Conservation (phyloP, 2,797 vertebrate species). For the Parotocinclus haroldoi region DNA sequence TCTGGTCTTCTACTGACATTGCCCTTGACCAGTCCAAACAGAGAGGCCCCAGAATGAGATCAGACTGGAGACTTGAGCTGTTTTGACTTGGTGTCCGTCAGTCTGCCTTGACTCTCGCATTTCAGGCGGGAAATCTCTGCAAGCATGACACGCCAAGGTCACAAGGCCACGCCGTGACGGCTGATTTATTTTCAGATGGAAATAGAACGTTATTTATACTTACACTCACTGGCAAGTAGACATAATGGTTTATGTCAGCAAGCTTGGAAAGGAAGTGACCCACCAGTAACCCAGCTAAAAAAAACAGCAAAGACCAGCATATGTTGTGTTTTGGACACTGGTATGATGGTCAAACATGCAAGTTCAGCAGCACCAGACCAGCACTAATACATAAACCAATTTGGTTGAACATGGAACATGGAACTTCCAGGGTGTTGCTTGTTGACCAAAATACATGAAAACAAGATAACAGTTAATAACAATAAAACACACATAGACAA, state of each 20-base stretch:
- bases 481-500: too few relatives aligned
- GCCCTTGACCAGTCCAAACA: constrained; percentile 11
- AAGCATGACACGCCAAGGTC: constrained; percentile 16
- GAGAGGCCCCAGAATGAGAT: constrained; percentile 34
- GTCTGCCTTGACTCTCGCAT: constrained; percentile 45
- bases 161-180: constrained; percentile 15
- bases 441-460: too few relatives aligned
- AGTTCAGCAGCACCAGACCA: not conserved
- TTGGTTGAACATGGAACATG: too few relatives aligned
- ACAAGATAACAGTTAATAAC: too few relatives aligned
- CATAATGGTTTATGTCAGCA: constrained; percentile 37
- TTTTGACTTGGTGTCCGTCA: constrained; percentile 47
- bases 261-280: constrained; percentile 31
- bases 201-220: constrained; percentile 41
- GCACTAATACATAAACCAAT: too few relatives aligned
- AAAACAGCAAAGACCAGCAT: constrained; percentile 12
- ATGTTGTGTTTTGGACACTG: too few relatives aligned
- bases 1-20: constrained; percentile 29
- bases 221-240: constrained; percentile 13
- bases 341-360: too few relatives aligned
- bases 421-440: too few relatives aligned
- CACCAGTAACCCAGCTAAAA: not conserved
- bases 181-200: constrained; percentile 36
- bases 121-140: constrained; percentile 45
- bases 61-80: constrained; percentile 51